Conservation (phyloP, 2,113 vertebrate species). For the Chionodraco myersi region DNA sequence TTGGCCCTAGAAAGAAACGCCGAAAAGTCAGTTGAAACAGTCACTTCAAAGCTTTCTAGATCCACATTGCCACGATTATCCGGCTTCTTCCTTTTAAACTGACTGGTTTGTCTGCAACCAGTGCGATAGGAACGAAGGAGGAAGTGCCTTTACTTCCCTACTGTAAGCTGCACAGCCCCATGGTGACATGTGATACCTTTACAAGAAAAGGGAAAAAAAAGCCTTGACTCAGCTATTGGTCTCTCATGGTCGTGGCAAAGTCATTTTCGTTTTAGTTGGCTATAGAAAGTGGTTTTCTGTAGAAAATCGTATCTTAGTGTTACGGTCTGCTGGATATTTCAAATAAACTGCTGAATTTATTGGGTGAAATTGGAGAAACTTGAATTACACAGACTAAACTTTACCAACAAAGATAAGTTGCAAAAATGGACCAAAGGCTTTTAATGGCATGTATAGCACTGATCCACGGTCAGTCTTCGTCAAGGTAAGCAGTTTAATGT, state of each 20-base stretch:
- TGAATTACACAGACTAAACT: neutral
- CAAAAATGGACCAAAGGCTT: neutral
- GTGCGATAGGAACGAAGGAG: conserved; percentile 78
- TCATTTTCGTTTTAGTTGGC: neutral
- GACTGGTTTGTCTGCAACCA: conserved; percentile 33
- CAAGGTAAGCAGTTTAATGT: neutral
- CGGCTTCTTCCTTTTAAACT: conserved; percentile 11
- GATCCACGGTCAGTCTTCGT: neutral
- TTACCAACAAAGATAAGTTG: neutral
- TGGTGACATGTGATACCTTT: conserved; percentile 81
- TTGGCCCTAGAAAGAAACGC: neutral
- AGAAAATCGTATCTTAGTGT: neutral
- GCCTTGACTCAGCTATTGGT: conserved; percentile 33
- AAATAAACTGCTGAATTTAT: neutral
- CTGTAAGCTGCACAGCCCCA: conserved; percentile 56
- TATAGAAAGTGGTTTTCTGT: neutral
- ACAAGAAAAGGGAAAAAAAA: conserved; percentile 7
- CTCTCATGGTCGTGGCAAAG: conserved; percentile 14
- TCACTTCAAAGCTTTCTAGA: neutral
- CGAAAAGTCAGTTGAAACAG: conserved; percentile 10
- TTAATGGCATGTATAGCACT: neutral
- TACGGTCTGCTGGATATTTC: neutral
- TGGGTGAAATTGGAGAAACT: neutral
- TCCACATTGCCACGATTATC: conserved; percentile 38
- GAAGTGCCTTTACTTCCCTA: conserved; percentile 84